Conservation (phyloP, 2,113 vertebrate genomes). For the Chionomys nivalis region DNA sequence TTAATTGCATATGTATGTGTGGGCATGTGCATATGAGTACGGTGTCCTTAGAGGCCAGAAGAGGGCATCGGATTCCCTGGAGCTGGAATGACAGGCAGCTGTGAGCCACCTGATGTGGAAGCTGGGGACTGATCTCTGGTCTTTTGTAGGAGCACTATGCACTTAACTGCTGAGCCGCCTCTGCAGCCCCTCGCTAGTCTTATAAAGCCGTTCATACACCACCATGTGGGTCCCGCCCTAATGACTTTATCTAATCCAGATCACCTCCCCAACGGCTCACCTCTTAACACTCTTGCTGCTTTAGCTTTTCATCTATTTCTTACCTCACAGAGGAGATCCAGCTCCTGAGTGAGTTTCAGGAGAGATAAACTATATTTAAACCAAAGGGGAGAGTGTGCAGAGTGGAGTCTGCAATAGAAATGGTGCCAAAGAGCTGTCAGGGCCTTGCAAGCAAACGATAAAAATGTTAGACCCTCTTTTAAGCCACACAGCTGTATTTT, state of each 20-base stretch:
- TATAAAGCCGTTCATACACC: neutral
- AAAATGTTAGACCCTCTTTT: constrained; percentile 17
- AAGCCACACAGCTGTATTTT: neutral
- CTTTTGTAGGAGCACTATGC: neutral
- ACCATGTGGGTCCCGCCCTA: no score
- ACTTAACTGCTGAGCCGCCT: neutral
- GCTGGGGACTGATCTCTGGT: neutral
- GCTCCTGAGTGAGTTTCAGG: neutral
- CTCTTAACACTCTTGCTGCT: neutral
- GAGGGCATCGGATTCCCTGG: neutral
- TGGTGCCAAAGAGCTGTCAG: neutral
- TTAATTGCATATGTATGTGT: neutral
- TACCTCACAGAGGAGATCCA: neutral
- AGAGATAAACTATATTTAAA: neutral
- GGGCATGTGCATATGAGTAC: neutral
- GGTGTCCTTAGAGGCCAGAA: no score
- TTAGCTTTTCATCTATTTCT: neutral
- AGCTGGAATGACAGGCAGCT: neutral
- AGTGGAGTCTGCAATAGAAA: constrained; percentile 25
- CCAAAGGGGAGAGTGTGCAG: neutral
- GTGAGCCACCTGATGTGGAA: neutral
- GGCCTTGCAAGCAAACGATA: neutral
- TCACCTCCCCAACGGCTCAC: neutral
- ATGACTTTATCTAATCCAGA: neutral
- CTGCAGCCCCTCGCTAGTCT: neutral